A percentile compares a stretch with the other conserved stretches of the same genome.
Conservation (phyloP, 1,140 invertebrate species). For the Babylonia areolata region DNA sequence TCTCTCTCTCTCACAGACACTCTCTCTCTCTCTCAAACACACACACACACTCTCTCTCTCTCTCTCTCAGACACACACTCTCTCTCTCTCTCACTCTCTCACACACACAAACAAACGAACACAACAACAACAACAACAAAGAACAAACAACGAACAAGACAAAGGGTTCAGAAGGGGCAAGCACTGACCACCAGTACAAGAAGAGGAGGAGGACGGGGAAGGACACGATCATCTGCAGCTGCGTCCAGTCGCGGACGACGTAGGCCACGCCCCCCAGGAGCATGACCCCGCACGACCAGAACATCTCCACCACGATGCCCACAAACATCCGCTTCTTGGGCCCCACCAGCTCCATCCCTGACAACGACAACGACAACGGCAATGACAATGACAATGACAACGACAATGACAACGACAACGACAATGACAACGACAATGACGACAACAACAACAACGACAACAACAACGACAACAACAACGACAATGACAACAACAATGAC, state of each 20-base stretch:
- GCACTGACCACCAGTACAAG: constrained; percentile 76
- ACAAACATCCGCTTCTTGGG: constrained; percentile 81
- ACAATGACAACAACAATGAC: neutral
- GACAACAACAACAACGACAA: neutral
- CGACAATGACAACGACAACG: neutral
- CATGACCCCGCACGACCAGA: constrained; percentile 84
- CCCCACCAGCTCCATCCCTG: constrained; percentile 70
- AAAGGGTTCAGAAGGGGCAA: neutral
- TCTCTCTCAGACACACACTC: too few relatives aligned
- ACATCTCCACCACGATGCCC: constrained; percentile 84
- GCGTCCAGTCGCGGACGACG: constrained; percentile 83
- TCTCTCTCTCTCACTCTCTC: too few relatives aligned
- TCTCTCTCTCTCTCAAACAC: too few relatives aligned
- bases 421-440: too few relatives aligned
- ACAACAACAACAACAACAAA: too few relatives aligned
- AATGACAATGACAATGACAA: neutral
- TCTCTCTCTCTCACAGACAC: too few relatives aligned
- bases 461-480: neutral
- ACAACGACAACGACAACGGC: neutral
- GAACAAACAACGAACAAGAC: too few relatives aligned
- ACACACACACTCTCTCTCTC: too few relatives aligned
- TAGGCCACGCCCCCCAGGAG: constrained; percentile 81
- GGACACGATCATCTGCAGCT: constrained; percentile 85
- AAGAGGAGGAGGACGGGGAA: constrained; percentile 84
- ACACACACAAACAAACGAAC: too few relatives aligned